Evolutionary conservation across 2,113 vertebrate species (phyloP).

Genomic region (Tauraco erythrolophus): DNA sequence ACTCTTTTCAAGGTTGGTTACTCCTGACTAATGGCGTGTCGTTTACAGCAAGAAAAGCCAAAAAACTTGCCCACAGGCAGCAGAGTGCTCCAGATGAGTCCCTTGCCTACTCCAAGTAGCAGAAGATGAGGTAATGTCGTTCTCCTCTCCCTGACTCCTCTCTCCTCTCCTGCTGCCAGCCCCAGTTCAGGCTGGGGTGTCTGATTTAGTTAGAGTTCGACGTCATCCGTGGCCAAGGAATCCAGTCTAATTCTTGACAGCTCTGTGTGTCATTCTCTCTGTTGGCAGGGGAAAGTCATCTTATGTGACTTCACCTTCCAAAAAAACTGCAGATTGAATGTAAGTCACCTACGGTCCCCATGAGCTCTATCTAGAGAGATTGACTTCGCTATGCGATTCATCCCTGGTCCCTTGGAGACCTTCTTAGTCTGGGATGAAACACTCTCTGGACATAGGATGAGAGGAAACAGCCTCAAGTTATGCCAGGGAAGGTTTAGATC

Average conservation of each 20-base stretch:
- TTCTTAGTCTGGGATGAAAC: not conserved
- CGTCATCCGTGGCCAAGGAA: rapidly evolving
- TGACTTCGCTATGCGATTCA: rapidly evolving
- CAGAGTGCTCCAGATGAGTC: not conserved
- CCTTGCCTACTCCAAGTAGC: not conserved
- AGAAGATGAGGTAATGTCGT: not conserved
- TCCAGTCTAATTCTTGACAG: not conserved
- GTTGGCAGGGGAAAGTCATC: not conserved
- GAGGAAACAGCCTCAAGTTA: not conserved
- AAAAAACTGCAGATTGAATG: not conserved
- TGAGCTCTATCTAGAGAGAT: not conserved
- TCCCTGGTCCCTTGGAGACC: not conserved
- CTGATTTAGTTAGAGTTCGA: not conserved
- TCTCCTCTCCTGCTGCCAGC: not conserved
- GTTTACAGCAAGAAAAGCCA: not conserved
- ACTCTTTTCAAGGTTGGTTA: not conserved
- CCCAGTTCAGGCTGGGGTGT: not conserved
- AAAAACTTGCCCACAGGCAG: not conserved
- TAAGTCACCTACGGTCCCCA: not conserved
- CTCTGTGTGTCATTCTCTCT: rapidly evolving
- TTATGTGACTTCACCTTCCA: not conserved
- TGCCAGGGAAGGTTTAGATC: no score
- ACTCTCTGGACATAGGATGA: not conserved
- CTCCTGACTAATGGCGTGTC: not conserved
- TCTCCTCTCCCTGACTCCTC: not conserved